phyloP scores from a whole-genome alignment of 2,113 vertebrate genomes.

The Sigmodon hispidus region DNA sequence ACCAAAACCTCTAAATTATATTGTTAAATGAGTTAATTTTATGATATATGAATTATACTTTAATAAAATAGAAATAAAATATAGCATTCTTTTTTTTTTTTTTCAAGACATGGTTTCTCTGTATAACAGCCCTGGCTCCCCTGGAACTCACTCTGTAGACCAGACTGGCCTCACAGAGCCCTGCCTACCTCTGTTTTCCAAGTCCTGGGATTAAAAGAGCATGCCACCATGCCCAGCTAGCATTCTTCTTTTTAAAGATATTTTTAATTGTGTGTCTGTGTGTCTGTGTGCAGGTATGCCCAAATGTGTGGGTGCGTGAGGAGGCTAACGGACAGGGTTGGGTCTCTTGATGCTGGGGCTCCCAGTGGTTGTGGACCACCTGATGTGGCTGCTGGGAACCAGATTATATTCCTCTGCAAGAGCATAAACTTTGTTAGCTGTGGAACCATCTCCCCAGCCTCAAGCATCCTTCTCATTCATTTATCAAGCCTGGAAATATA shows the following conservation, averaged over 20 bases:
- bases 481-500: not conserved
- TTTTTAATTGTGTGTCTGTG: not conserved
- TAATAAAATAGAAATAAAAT: slow-evolving; percentile 33
- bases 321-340: not conserved
- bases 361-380: not conserved
- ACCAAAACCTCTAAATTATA: not conserved
- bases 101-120: not conserved
- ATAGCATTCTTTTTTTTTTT: not conserved
- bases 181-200: not conserved
- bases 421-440: not conserved
- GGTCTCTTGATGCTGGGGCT: not conserved
- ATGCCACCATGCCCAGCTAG: accelerated
- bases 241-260: not conserved
- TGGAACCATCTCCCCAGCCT: not conserved
- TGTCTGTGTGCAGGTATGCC: not conserved
- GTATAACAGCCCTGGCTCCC: not conserved
- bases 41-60: not conserved
- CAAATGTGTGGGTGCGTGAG: not conserved
- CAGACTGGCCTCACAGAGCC: not conserved
- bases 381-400: not conserved
- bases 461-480: not conserved
- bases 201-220: not conserved
- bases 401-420: not conserved
- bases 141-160: not conserved
- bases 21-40: not conserved